These are phyloP conservation scores for Apamea epomidion DNA, from an alignment of 2,888 invertebrate genomes.

Conservation along the genomic window DNA sequence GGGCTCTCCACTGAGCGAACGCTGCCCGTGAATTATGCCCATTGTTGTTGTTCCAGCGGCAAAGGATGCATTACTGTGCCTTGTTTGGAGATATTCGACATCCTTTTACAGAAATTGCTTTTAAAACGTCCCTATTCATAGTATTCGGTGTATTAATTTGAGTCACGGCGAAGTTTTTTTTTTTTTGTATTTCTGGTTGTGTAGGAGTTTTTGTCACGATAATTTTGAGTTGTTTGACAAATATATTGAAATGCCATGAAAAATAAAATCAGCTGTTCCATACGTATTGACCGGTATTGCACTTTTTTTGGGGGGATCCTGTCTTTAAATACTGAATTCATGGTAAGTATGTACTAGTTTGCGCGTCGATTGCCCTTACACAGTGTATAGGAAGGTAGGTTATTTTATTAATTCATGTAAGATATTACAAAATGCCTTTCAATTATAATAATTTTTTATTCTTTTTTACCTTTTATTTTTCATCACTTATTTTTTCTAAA, in stretches of 20 bases:
- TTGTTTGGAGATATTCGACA: conserved; percentile 70
- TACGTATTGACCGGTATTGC: neutral
- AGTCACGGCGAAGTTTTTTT: conserved; percentile 7
- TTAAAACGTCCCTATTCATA: conserved; percentile 56
- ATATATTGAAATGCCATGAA: neutral
- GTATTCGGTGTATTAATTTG: conserved; percentile 51
- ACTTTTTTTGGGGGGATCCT: too few species aligned
- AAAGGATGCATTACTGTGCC: conserved; percentile 73
- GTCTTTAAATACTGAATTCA: neutral
- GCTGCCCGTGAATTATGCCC: conserved; percentile 80
- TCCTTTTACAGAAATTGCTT: conserved; percentile 66
- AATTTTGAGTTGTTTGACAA: neutral
- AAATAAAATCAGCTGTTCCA: neutral
- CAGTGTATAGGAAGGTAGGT: too few species aligned
- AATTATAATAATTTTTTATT: neutral
- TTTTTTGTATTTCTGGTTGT: neutral
- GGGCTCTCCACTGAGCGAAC: conserved; percentile 76
- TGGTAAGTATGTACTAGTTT: too few species aligned
- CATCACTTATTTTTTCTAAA: too few species aligned
- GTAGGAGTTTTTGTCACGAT: too few species aligned
- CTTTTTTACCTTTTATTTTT: neutral
- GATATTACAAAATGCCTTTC: neutral
- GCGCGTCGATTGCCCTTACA: too few species aligned
- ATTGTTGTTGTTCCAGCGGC: conserved; percentile 79
- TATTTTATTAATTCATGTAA: neutral